Conservation (phyloP, 1,140 invertebrate species). For the Drosophila nebulosa region DNA sequence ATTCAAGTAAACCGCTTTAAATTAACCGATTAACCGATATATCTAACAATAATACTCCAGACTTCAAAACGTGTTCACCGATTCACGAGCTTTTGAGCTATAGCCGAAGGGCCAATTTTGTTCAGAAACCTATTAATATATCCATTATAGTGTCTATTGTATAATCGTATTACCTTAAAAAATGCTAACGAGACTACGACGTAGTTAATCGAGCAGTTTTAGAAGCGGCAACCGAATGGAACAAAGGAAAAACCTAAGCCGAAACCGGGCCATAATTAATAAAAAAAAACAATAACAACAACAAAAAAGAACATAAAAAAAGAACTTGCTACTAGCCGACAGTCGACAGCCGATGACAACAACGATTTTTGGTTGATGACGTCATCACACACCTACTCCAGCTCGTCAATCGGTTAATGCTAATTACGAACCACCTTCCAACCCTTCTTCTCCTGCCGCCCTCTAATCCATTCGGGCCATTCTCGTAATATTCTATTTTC, state of each 20-base stretch:
- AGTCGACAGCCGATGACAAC: not conserved
- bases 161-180: not conserved
- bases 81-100: not conserved
- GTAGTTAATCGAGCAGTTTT: slow-evolving; percentile 5
- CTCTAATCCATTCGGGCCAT: too few relatives aligned
- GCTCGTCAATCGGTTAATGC: slow-evolving; percentile 21
- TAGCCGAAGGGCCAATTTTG: not conserved
- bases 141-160: not conserved
- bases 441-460: not conserved
- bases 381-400: slow-evolving; percentile 6
- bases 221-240: slow-evolving; percentile 8
- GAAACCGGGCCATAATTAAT: slow-evolving; percentile 38
- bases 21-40: too few relatives aligned
- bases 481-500: too few relatives aligned
- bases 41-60: too few relatives aligned
- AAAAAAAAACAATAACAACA: slow-evolving; percentile 23
- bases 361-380: not conserved
- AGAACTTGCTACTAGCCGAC: slow-evolving; percentile 37
- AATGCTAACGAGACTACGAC: slow-evolving; percentile 4
- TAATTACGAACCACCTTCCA: slow-evolving; percentile 14
- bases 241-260: slow-evolving; percentile 10
- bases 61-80: too few relatives aligned
- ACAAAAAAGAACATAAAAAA: slow-evolving; percentile 4
- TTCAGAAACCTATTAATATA: not conserved
- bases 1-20: too few relatives aligned